A percentile compares a stretch with the other conserved stretches of the same genome.
These are phyloP conservation scores for Gallinago jamesoni DNA, from an alignment of 2,113 vertebrate species.

Conservation along the genomic window DNA sequence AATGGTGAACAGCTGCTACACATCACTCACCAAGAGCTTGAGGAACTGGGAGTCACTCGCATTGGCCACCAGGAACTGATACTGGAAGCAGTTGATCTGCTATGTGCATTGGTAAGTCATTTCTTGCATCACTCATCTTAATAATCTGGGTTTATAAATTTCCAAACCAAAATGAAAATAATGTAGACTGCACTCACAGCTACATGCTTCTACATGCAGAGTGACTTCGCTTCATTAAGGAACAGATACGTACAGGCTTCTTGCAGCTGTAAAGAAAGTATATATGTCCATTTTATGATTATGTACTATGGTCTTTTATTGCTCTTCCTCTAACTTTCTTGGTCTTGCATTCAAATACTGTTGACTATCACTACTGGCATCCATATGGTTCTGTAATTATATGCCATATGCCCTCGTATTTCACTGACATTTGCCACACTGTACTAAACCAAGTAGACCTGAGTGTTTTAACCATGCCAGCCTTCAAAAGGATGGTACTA, in stretches of 20 bases:
- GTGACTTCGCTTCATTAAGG: neutral
- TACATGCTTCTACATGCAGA: accelerated
- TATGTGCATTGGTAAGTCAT: constrained; percentile 84
- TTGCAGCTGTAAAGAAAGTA: neutral
- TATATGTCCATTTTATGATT: neutral
- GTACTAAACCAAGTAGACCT: neutral
- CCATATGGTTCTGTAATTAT: constrained; percentile 47
- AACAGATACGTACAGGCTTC: neutral
- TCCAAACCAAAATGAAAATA: neutral
- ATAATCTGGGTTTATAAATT: neutral
- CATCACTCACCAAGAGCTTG: constrained; percentile 90
- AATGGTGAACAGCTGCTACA: constrained; percentile 87
- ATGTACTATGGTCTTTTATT: neutral
- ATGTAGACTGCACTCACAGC: accelerated
- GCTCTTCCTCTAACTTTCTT: neutral
- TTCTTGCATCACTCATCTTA: neutral
- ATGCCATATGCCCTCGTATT: constrained; percentile 28
- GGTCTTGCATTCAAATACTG: neutral
- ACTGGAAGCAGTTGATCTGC: constrained; percentile 88
- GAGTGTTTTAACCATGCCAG: constrained; percentile 7
- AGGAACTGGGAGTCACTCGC: constrained; percentile 86
- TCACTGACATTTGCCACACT: constrained; percentile 39
- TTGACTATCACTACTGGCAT: constrained; percentile 24
- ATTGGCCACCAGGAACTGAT: constrained; percentile 92
- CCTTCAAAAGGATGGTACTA: neutral